Percentiles rank a stretch among this genome's conserved stretches.
Conservation (phyloP, 2,888 invertebrate species). For the Melinaea menophilus region DNA sequence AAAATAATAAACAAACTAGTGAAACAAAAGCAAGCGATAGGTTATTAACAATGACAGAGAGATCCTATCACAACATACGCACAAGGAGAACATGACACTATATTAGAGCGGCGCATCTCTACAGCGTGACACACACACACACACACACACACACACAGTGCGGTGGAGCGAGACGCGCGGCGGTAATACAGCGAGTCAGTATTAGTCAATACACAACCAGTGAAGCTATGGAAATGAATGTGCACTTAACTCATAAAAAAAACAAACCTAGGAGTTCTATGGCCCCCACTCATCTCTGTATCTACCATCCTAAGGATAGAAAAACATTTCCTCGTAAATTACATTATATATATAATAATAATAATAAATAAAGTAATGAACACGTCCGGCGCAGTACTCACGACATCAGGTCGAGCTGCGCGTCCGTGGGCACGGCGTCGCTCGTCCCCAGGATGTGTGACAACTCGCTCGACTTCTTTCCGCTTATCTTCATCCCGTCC, state of each 20-base stretch:
- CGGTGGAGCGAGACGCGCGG: conserved; percentile 17
- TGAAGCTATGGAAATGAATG: conserved; percentile 42
- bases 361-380: conserved; percentile 9
- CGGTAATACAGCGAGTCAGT: conserved; percentile 17
- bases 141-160: too few species aligned
- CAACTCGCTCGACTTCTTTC: conserved; percentile 85
- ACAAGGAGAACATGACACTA: background rate
- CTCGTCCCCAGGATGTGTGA: conserved; percentile 95
- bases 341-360: conserved; percentile 9
- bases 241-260: conserved; percentile 73
- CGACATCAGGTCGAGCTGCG: conserved; percentile 85
- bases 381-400: conserved; percentile 47
- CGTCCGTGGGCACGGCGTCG: conserved; percentile 85
- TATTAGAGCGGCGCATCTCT: conserved; percentile 1
- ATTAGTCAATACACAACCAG: conserved; percentile 38
- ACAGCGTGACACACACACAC: background rate
- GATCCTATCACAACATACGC: background rate
- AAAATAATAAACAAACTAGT: background rate
- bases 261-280: conserved; percentile 84
- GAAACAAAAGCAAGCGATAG: conserved; percentile 5
- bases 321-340: conserved; percentile 42
- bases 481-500: conserved; percentile 79
- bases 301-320: conserved; percentile 80
- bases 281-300: conserved; percentile 82
- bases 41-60: conserved; percentile 1